A percentile compares a stretch with the other conserved stretches of the same genome.
phyloP scores from a whole-genome alignment of 2,113 vertebrate genomes.

The Chlorodrepanis virens region DNA sequence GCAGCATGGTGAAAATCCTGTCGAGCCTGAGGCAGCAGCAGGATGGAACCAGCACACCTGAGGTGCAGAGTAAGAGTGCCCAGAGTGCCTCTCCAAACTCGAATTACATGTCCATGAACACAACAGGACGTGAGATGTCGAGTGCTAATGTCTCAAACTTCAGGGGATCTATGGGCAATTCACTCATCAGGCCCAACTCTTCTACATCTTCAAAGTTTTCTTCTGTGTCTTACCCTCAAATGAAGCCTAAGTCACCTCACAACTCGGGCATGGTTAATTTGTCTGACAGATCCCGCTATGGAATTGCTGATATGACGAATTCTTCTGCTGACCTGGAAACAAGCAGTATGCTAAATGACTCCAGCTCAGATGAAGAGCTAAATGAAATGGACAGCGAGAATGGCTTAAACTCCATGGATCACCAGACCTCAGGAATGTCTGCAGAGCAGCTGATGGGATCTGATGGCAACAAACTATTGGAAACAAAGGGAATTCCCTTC shows the following conservation, averaged over 20 bases:
- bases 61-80: slow-evolving; percentile 77
- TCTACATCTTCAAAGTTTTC: slow-evolving; percentile 78
- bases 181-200: slow-evolving; percentile 73
- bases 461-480: slow-evolving; percentile 92
- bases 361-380: slow-evolving; percentile 92
- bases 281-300: slow-evolving; percentile 85
- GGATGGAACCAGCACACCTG: slow-evolving; percentile 75
- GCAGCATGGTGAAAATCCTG: slow-evolving; percentile 94
- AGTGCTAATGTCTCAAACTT: slow-evolving; percentile 73
- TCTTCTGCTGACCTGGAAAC: slow-evolving; percentile 82
- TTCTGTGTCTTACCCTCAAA: slow-evolving; percentile 84
- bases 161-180: slow-evolving; percentile 72
- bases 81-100: slow-evolving; percentile 81
- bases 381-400: slow-evolving; percentile 90
- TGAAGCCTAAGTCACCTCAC: slow-evolving; percentile 84
- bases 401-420: slow-evolving; percentile 84
- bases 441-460: slow-evolving; percentile 91
- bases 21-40: slow-evolving; percentile 81
- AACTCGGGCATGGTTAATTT: slow-evolving; percentile 87
- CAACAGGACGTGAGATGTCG: slow-evolving; percentile 75
- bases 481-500: slow-evolving; percentile 96
- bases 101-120: slow-evolving; percentile 75
- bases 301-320: slow-evolving; percentile 82
- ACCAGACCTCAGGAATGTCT: slow-evolving; percentile 82
- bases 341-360: slow-evolving; percentile 85